Conservation (phyloP, 1,140 invertebrate genomes). For the Nasonia giraulti region DNA sequence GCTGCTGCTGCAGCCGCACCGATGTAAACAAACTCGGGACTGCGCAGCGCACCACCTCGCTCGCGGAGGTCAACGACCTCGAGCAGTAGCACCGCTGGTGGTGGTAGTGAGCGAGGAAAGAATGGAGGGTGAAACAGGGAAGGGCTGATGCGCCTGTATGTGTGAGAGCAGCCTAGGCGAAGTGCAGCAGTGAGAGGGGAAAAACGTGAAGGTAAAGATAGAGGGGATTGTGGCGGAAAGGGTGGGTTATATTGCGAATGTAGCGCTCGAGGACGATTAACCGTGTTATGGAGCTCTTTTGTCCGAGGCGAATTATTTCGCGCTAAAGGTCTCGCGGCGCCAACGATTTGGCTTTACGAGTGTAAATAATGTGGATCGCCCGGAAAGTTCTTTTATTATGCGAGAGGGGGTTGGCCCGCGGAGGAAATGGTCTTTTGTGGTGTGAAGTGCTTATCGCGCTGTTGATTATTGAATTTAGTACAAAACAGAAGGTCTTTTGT, state of each 20-base stretch:
- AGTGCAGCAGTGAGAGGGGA: constrained; percentile 49
- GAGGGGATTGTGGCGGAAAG: constrained; percentile 24
- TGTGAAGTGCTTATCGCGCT: no score
- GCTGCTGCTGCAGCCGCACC: constrained; percentile 54
- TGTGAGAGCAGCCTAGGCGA: not conserved
- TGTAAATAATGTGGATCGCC: not conserved
- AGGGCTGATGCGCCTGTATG: constrained; percentile 36
- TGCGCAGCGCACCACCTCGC: constrained; percentile 56
- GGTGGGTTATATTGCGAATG: constrained; percentile 2
- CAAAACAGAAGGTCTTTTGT: no score
- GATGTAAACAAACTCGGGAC: constrained; percentile 70
- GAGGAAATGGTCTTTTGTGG: no score
- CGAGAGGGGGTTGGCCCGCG: no score
- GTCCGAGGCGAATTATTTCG: not conserved
- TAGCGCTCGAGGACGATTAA: not conserved
- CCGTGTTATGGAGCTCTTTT: not conserved
- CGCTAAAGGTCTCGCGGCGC: not conserved
- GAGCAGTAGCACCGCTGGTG: constrained; percentile 19
- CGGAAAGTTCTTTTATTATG: no score
- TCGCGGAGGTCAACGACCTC: constrained; percentile 10
- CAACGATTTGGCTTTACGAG: not conserved
- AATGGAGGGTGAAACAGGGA: constrained; percentile 52
- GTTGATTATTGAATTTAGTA: no score
- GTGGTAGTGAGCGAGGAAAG: constrained; percentile 52
- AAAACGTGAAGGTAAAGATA: constrained; percentile 10